Percentiles rank a stretch among this genome's conserved stretches.
These are phyloP conservation scores for Athripsodes cinereus DNA, from an alignment of 2,888 invertebrate genomes.

Conservation along the genomic window DNA sequence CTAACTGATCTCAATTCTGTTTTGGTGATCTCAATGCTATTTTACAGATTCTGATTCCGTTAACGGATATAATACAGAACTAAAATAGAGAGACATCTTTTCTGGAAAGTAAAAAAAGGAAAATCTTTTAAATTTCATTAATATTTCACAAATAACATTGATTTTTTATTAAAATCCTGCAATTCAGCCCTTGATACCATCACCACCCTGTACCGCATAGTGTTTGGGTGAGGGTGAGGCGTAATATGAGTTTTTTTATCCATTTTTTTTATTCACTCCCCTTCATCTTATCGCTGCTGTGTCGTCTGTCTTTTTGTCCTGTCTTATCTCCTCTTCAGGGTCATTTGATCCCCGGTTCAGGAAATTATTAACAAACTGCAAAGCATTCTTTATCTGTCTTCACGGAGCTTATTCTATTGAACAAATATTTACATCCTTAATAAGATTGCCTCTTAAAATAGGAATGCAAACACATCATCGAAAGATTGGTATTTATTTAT, in stretches of 20 bases:
- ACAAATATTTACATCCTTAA: constrained; percentile 15
- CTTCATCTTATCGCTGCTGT: constrained; percentile 21
- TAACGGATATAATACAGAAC: too few relatives aligned
- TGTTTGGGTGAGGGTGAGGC: constrained; percentile 3
- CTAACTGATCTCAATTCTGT: too few relatives aligned
- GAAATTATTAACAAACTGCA: constrained; percentile 28
- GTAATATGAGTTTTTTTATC: constrained; percentile 30
- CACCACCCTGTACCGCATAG: constrained; percentile 32
- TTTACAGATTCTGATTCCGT: not conserved
- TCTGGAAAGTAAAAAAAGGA: too few relatives aligned
- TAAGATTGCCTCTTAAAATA: not conserved
- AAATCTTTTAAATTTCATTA: too few relatives aligned
- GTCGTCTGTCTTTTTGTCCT: constrained; percentile 26
- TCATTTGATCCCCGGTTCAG: constrained; percentile 26
- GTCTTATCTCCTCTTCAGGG: constrained; percentile 26
- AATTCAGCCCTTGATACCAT: not conserved
- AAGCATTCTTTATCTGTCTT: constrained; percentile 2
- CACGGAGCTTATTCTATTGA: not conserved
- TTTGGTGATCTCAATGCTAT: not conserved
- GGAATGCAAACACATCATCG: too few relatives aligned
- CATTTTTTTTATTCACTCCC: constrained; percentile 34
- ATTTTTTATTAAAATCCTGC: too few relatives aligned
- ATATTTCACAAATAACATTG: too few relatives aligned
- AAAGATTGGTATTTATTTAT: too few relatives aligned
- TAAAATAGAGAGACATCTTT: too few relatives aligned